Conservation (phyloP, 2,113 vertebrate species). For the Elachura formosa region DNA sequence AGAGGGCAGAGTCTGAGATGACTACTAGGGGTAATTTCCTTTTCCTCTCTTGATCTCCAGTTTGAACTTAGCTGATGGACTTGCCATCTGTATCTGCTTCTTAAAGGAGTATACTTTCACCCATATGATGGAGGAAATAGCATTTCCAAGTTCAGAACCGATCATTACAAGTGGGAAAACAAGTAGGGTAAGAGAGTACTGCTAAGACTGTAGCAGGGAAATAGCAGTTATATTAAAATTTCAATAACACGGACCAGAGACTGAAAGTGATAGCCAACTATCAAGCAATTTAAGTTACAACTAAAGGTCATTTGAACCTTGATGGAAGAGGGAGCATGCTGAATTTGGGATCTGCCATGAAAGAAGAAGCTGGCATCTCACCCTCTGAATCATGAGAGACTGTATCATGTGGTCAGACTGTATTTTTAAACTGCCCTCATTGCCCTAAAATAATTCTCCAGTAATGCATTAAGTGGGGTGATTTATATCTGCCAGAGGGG, state of each 20-base stretch:
- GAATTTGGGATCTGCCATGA: neutral
- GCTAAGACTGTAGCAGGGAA: neutral
- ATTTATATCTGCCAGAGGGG: constrained; percentile 53
- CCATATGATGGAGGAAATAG: neutral
- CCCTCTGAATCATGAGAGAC: neutral
- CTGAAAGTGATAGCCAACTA: neutral
- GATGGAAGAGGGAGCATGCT: neutral
- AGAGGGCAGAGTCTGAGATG: constrained; percentile 29
- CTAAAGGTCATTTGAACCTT: neutral
- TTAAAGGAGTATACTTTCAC: constrained; percentile 29
- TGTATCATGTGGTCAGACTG: neutral
- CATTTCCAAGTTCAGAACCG: constrained; percentile 57
- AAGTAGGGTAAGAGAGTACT: neutral
- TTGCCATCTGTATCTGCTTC: constrained; percentile 56
- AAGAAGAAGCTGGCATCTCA: neutral
- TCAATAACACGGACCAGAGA: neutral
- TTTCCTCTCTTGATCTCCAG: constrained; percentile 44
- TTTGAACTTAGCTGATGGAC: constrained; percentile 65
- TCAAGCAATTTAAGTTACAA: neutral
- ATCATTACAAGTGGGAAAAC: neutral
- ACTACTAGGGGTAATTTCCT: constrained; percentile 42
- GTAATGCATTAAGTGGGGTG: constrained; percentile 21
- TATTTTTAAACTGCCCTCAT: neutral
- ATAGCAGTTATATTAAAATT: neutral
- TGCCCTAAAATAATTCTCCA: neutral